phyloP scores from a whole-genome alignment of 2,888 invertebrate genomes.

The Hipparchia sbordonii region DNA sequence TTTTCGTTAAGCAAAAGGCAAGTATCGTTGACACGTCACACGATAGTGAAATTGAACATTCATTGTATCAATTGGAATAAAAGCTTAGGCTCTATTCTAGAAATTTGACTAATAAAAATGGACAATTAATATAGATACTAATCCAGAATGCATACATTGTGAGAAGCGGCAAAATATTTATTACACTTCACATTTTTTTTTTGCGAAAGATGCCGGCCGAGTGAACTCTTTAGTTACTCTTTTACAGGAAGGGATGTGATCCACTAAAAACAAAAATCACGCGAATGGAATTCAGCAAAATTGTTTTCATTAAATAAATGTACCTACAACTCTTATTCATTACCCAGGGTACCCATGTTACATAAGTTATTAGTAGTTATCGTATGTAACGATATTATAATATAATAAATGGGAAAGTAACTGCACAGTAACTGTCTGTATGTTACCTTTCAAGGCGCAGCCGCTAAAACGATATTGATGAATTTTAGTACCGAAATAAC shows the following conservation, averaged over 20 bases:
- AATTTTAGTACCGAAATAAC: too few relatives aligned
- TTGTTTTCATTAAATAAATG: too few relatives aligned
- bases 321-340: too few relatives aligned
- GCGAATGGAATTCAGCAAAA: background rate
- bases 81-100: conserved; percentile 32
- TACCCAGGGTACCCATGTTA: too few relatives aligned
- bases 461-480: too few relatives aligned
- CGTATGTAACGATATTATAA: too few relatives aligned
- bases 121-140: conserved; percentile 28
- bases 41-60: conserved; percentile 31
- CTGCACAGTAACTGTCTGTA: too few relatives aligned
- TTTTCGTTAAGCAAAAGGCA: conserved; percentile 75
- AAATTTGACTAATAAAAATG: conserved; percentile 34
- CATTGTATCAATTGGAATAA: conserved; percentile 28
- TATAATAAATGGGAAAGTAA: too few relatives aligned
- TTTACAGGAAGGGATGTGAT: background rate
- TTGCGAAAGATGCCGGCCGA: background rate
- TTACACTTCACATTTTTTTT: background rate
- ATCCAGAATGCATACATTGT: conserved; percentile 8
- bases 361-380: too few relatives aligned
- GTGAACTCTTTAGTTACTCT: background rate
- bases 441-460: too few relatives aligned
- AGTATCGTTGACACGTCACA: conserved; percentile 32
- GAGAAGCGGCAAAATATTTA: background rate
- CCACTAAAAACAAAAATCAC: background rate